A percentile compares a stretch with the other conserved stretches of the same genome.
These are phyloP conservation scores for Solen grandis DNA, from an alignment of 1,140 invertebrate genomes.

Conservation along the genomic window DNA sequence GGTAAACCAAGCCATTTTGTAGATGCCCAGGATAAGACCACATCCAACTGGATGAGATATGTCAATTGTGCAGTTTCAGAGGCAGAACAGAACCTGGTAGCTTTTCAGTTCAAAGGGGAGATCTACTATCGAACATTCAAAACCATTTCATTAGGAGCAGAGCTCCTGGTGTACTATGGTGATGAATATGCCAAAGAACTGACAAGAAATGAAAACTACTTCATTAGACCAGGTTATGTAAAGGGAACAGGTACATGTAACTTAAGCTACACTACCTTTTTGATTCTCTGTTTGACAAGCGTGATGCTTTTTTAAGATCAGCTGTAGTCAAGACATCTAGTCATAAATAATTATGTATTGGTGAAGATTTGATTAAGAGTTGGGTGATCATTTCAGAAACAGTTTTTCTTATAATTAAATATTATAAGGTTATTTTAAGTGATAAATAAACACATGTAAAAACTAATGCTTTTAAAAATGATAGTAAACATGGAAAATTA, in stretches of 20 bases:
- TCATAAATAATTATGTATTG: too few species aligned
- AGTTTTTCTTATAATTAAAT: too few species aligned
- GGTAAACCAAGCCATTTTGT: conserved; percentile 24
- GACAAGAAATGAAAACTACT: conserved; percentile 6
- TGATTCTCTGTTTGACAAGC: too few species aligned
- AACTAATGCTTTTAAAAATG: too few species aligned
- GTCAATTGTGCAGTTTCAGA: conserved; percentile 83
- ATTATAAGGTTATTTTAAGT: too few species aligned
- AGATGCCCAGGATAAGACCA: conserved; percentile 5
- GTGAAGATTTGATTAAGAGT: too few species aligned
- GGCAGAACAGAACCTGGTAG: conserved; percentile 83
- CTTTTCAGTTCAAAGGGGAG: conserved; percentile 83
- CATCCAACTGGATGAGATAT: conserved; percentile 82
- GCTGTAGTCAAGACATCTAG: too few species aligned
- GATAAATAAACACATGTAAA: too few species aligned
- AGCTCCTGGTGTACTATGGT: conserved; percentile 83
- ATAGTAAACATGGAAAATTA: too few species aligned
- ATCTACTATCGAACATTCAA: conserved; percentile 82
- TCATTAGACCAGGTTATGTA: conserved; percentile 30
- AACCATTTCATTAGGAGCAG: conserved; percentile 74
- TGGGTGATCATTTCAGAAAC: too few species aligned
- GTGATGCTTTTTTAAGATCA: too few species aligned
- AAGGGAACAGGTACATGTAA: conserved; percentile 60
- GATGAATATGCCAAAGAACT: conserved; percentile 59
- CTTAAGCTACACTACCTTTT: too few species aligned